These are phyloP conservation scores for Chirona hameri DNA, from an alignment of 2,888 invertebrate genomes.

Conservation along the genomic window DNA sequence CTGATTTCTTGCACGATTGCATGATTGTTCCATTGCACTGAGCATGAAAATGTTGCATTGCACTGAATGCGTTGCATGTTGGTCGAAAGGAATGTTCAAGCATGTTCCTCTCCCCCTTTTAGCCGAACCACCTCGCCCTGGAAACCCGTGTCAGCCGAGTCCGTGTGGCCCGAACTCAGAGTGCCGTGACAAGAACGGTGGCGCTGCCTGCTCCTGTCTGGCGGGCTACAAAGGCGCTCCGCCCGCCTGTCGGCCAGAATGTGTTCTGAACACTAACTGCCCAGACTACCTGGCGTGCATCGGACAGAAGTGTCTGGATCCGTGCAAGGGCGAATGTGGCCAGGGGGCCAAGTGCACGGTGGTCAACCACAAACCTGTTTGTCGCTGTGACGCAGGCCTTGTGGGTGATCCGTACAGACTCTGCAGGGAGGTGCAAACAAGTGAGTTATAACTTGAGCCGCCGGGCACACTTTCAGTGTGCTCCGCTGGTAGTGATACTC, in stretches of 20 bases:
- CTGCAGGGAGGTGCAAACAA: background rate
- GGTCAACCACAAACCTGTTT: conserved; percentile 65
- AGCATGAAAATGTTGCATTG: background rate
- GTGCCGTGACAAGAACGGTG: too few species aligned
- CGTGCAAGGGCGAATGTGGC: too few species aligned
- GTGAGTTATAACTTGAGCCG: background rate
- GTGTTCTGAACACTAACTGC: conserved; percentile 67
- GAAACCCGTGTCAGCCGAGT: conserved; percentile 55
- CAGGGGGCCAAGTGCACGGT: conserved; percentile 66
- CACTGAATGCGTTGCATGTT: background rate
- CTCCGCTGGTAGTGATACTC: background rate
- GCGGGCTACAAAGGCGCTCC: too few species aligned
- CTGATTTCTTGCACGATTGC: background rate
- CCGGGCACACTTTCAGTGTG: background rate
- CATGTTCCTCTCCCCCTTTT: background rate
- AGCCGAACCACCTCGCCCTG: conserved; percentile 39
- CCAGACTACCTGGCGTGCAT: conserved; percentile 66
- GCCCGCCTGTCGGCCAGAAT: too few species aligned
- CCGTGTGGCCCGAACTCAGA: conserved; percentile 80
- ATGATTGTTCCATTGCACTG: too few species aligned
- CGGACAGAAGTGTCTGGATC: conserved; percentile 58
- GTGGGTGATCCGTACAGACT: conserved; percentile 65
- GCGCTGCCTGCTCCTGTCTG: too few species aligned
- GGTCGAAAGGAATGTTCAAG: background rate
- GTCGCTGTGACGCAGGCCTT: conserved; percentile 66